Evolutionary conservation across 2,888 invertebrate genomes (phyloP).

Genomic region (Pyrrhia umbra): DNA sequence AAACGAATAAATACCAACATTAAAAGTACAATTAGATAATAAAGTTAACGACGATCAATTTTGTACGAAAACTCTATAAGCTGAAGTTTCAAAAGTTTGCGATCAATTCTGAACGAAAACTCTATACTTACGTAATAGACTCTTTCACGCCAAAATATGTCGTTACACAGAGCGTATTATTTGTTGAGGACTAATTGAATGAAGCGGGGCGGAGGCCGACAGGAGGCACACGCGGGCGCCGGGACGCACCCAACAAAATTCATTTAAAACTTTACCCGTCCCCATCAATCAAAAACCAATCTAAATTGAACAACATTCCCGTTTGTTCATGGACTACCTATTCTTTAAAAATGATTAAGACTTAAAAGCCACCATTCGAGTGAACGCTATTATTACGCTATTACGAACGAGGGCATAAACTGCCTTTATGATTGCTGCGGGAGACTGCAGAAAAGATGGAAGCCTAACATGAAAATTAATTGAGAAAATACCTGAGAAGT

Average conservation of each 20-base stretch:
- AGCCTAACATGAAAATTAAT: constrained; percentile 63
- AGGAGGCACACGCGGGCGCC: constrained; percentile 38
- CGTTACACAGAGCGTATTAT: constrained; percentile 62
- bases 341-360: constrained; percentile 66
- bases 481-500: constrained; percentile 55
- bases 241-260: constrained; percentile 70
- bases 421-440: constrained; percentile 16
- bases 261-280: constrained; percentile 82
- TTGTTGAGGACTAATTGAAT: constrained; percentile 71
- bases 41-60: constrained; percentile 15
- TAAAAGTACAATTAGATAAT: constrained; percentile 13
- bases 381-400: constrained; percentile 40
- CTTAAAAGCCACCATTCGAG: constrained; percentile 51
- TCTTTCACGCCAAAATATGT: constrained; percentile 56
- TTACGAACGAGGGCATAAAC: constrained; percentile 35
- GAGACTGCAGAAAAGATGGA: constrained; percentile 22
- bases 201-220: constrained; percentile 39
- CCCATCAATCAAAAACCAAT: constrained; percentile 87
- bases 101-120: background rate
- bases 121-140: constrained; percentile 29
- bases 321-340: constrained; percentile 70
- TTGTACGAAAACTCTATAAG: constrained; percentile 7
- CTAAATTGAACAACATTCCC: constrained; percentile 81
- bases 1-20: constrained; percentile 2
- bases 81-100: background rate